Percentiles rank a stretch among this genome's conserved stretches.
Evolutionary conservation across 1,140 invertebrate genomes (phyloP).

Genomic region (Fopius arisanus): DNA sequence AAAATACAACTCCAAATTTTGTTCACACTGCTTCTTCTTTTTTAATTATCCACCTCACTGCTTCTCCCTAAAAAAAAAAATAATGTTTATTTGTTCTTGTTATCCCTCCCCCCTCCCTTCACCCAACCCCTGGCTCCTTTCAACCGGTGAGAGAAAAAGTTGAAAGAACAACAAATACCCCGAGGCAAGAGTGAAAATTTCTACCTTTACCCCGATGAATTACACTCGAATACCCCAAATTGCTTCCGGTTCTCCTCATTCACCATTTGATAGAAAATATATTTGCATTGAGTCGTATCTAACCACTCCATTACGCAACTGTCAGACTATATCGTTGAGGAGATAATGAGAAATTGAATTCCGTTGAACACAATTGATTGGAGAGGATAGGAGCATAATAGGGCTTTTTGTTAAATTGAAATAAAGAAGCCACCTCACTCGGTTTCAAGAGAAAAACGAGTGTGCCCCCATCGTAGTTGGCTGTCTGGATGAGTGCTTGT

Average conservation of each 20-base stretch:
- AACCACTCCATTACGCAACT: background rate
- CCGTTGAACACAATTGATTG: background rate
- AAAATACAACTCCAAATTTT: background rate
- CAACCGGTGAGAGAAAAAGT: background rate
- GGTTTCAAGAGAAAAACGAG: background rate
- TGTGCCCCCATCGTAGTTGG: background rate
- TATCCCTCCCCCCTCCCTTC: background rate
- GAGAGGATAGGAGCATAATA: background rate
- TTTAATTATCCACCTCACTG: background rate
- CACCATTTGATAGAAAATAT: background rate
- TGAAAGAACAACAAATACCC: background rate
- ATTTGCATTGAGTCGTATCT: background rate
- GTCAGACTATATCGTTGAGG: background rate
- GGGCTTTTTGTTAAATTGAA: background rate
- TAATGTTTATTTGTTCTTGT: background rate
- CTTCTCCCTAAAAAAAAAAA: background rate
- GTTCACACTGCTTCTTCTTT: background rate
- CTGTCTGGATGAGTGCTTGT: background rate
- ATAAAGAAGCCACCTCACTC: background rate
- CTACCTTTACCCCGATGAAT: background rate
- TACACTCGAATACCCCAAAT: background rate
- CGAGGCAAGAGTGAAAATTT: background rate
- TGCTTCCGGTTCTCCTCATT: background rate
- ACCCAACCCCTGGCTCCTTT: no score
- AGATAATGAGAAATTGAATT: background rate